Base-by-base conservation (phyloP, 1,140 invertebrate genomes). In the Drosophila sp. region DNA sequence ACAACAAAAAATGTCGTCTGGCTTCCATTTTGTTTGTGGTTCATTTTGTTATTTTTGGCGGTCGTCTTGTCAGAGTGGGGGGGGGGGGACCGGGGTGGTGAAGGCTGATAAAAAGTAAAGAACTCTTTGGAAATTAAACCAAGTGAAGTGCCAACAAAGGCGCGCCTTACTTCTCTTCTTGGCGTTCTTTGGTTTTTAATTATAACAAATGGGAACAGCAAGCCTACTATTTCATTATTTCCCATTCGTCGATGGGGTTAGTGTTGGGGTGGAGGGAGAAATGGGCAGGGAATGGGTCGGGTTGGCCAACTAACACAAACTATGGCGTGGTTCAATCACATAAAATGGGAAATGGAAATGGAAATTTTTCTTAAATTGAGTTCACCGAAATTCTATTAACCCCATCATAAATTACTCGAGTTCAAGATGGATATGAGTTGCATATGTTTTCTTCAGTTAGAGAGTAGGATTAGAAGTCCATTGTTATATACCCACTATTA, bases 321-420 rank as follows among this genome's bases (percentile, higher is more conserved):
- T 41, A 70, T 86, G 80, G 83, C 83, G 83, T 89, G 83, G 83
- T 75, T 84, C 83, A 89, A 89, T 86, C 79, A 70, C 76, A 89
- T 84, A 78, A 89, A 87, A 80, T 70, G 44, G 68, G 54, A 68
- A 70, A 67, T 63, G 30, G 30, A 40, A 63, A 38, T 30, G 67
- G 70, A 50, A 58, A 58, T 73, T 66, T 44, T 69, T 76, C 69
- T 68, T 74, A 85, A 77, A 82, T 85, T 74, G 90, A 84, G 81
- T 91, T 91, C 68, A 84, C 84, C 70, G 66, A 73, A 90, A 91
- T 84, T 86, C 85, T 91, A 79, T 86, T 91, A 91, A 91, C 89
- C 84, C 84, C 69, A 60, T 64, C 71, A 90, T 90, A 83, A 87
- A 90, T 91, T 74, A 81, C 23, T 50, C 44, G 1, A 25, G 7